A percentile compares a stretch with the other conserved stretches of the same genome.
Evolutionary conservation across 2,113 vertebrate species (phyloP).

Genomic region (Paradisaea rubra): DNA sequence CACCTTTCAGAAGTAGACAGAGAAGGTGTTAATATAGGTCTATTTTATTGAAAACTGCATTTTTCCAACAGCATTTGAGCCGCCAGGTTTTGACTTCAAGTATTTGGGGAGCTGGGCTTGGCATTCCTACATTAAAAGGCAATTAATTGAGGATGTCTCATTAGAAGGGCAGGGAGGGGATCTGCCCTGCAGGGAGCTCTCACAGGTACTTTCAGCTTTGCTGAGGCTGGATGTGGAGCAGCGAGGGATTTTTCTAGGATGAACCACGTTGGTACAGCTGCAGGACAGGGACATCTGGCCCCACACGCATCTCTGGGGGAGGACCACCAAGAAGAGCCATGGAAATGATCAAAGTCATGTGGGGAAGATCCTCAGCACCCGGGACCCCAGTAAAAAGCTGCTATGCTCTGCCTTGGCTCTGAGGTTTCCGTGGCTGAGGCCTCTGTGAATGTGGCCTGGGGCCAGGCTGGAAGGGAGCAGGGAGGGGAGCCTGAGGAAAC

Average conservation of each 20-base stretch:
- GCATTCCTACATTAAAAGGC: not conserved
- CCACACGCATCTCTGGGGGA: rapidly evolving
- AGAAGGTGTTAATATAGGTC: not conserved
- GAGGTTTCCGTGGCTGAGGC: not conserved
- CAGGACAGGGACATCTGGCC: not conserved
- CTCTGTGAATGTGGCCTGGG: not conserved
- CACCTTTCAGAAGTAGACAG: not conserved
- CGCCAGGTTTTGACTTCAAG: not conserved
- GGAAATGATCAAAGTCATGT: not conserved
- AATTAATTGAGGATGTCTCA: not conserved
- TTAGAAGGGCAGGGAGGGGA: not conserved
- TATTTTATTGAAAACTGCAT: not conserved
- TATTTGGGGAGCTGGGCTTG: not conserved
- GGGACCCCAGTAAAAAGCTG: not conserved
- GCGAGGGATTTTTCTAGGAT: rapidly evolving
- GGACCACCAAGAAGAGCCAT: not conserved
- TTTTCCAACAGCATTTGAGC: not conserved
- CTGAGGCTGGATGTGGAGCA: not conserved
- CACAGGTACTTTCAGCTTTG: not conserved
- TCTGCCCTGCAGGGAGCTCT: not conserved
- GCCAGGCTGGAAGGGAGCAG: not conserved
- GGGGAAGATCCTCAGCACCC: not conserved
- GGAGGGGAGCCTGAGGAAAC: not conserved
- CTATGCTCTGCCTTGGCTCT: not conserved
- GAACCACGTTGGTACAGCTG: rapidly evolving